Conservation (phyloP, 2,113 vertebrate genomes). For the Toxostoma redivivum region DNA sequence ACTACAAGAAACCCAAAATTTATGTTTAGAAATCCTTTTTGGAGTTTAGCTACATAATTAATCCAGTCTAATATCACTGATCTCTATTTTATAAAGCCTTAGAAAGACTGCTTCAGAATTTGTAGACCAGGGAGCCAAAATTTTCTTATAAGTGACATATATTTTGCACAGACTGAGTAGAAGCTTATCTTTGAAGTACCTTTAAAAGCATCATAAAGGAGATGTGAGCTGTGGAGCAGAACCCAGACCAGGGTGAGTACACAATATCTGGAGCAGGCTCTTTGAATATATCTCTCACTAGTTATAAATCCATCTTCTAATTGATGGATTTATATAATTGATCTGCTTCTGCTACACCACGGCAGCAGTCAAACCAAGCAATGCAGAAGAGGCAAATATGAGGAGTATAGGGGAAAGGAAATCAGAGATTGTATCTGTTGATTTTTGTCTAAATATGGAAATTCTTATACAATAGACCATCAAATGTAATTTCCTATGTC, state of each 20-base stretch:
- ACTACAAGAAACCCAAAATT: neutral
- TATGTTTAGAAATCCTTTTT: neutral
- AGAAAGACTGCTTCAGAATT: neutral
- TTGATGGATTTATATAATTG: too few relatives aligned
- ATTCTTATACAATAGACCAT: conserved; percentile 63
- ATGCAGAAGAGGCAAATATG: neutral
- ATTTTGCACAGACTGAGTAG: neutral
- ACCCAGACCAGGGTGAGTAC: neutral
- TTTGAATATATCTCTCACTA: neutral
- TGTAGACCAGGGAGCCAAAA: neutral
- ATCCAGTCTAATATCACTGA: neutral
- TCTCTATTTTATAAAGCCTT: neutral
- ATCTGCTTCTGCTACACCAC: neutral
- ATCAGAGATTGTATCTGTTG: conserved; percentile 60
- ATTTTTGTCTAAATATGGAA: conserved; percentile 66
- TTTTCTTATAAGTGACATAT: neutral
- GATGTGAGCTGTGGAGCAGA: neutral
- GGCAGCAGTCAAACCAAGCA: neutral
- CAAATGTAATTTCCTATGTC: conserved; percentile 60
- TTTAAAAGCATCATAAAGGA: neutral
- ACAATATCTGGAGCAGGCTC: neutral
- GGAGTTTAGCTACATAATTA: neutral
- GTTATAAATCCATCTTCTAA: neutral
- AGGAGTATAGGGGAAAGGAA: conserved; percentile 53
- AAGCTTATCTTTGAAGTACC: neutral